Evolutionary conservation across 2,797 vertebrate species (phyloP).

Genomic region (Discoglossus pictus): DNA sequence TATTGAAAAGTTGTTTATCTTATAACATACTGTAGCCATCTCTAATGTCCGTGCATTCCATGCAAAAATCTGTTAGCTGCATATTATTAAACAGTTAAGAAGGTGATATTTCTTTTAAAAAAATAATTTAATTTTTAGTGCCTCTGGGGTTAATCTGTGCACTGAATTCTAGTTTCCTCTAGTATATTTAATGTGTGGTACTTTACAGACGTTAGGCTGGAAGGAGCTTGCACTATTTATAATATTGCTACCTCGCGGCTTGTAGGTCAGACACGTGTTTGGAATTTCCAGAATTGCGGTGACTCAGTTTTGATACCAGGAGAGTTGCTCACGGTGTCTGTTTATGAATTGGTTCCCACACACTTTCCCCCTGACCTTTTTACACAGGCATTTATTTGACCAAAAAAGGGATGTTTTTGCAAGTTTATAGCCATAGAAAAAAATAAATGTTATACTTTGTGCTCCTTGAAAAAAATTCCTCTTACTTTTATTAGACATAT

Average conservation of each 20-base stretch:
- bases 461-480: not conserved
- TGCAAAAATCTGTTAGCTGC: not conserved
- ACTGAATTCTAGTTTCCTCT: not conserved
- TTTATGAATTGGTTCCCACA: slow-evolving; percentile 51
- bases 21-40: too few species aligned
- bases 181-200: not conserved
- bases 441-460: slow-evolving; percentile 10
- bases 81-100: too few species aligned
- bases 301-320: slow-evolving; percentile 47
- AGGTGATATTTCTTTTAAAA: too few species aligned
- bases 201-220: slow-evolving; percentile 5
- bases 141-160: slow-evolving; percentile 17
- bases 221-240: slow-evolving; percentile 26
- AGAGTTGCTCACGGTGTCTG: slow-evolving; percentile 53
- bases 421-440: slow-evolving; percentile 44
- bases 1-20: too few species aligned
- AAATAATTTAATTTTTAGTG: too few species aligned
- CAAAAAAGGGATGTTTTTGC: slow-evolving; percentile 55
- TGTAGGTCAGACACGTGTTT: slow-evolving; percentile 11
- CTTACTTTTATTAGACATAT: slow-evolving; percentile 20
- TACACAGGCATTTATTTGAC: slow-evolving; percentile 44
- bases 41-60: too few species aligned
- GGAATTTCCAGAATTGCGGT: slow-evolving; percentile 48
- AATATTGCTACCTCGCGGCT: slow-evolving; percentile 27
- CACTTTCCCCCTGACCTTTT: slow-evolving; percentile 49